phyloP scores from a whole-genome alignment of 2,888 invertebrate genomes.

The Penaeus monodon region DNA sequence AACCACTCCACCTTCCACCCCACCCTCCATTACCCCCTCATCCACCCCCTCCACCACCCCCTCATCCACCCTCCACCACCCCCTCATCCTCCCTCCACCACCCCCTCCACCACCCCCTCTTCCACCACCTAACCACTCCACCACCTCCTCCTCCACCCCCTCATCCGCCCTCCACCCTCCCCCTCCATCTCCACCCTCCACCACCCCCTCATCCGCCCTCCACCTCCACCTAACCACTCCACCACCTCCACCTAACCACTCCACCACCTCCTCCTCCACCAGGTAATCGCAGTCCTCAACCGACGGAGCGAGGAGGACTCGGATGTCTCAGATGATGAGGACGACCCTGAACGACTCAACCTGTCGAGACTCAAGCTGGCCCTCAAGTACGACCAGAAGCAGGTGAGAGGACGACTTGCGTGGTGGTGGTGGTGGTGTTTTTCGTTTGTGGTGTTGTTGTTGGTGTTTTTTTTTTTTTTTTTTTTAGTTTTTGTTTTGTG shows the following conservation, averaged over 20 bases:
- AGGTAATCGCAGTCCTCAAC: constrained; percentile 72
- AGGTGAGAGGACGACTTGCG: constrained; percentile 68
- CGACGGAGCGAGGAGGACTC: constrained; percentile 68
- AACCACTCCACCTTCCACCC: too few relatives aligned
- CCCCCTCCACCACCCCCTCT: too few relatives aligned
- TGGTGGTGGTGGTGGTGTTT: background rate
- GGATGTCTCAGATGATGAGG: constrained; percentile 68
- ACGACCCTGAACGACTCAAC: constrained; percentile 69
- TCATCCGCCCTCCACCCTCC: background rate
- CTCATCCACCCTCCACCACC: too few relatives aligned
- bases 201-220: constrained; percentile 66
- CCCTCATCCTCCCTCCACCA: too few relatives aligned
- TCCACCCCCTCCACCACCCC: too few relatives aligned
- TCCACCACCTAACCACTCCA: background rate
- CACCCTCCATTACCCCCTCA: too few relatives aligned
- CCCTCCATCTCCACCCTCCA: background rate
- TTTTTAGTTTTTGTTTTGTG: too few relatives aligned
- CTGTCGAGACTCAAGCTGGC: constrained; percentile 73
- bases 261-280: background rate
- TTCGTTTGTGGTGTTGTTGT: too few relatives aligned
- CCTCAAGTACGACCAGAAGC: constrained; percentile 75
- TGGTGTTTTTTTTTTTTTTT: too few relatives aligned
- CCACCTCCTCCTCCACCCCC: background rate
- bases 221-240: background rate
- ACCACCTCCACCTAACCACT: background rate